These are phyloP conservation scores for Pseudococcus viburni DNA, from an alignment of 2,888 invertebrate genomes.

Conservation along the genomic window DNA sequence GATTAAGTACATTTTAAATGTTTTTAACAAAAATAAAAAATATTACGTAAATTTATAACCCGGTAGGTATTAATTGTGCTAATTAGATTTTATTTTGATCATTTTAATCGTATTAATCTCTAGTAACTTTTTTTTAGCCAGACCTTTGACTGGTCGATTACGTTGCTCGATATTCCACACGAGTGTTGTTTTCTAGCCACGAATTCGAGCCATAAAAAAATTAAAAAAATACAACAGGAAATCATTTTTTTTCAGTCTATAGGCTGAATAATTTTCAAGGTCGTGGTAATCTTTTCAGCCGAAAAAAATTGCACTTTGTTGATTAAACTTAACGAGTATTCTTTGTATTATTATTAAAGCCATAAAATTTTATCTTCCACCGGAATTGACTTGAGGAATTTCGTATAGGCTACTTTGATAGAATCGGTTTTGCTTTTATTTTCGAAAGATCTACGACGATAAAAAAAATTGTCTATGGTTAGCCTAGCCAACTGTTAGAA, in stretches of 20 bases:
- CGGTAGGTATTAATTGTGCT: not conserved
- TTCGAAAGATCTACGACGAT: not conserved
- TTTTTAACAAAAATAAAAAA: not conserved
- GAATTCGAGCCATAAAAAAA: not conserved
- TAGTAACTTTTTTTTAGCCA: not conserved
- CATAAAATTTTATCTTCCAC: not conserved
- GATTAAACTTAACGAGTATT: not conserved
- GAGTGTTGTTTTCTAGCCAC: not conserved
- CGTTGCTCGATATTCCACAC: not conserved
- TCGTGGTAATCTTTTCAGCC: not conserved
- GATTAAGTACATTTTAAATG: not conserved
- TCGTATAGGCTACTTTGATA: not conserved
- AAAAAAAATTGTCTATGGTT: not conserved
- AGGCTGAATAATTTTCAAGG: conserved; percentile 21
- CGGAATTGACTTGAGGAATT: not conserved
- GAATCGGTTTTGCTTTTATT: not conserved
- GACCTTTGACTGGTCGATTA: not conserved
- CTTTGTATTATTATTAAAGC: not conserved
- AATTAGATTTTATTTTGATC: conserved; percentile 1
- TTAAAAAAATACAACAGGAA: not conserved
- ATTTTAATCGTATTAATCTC: not conserved
- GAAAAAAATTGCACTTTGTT: not conserved
- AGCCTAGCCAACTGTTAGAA: not conserved
- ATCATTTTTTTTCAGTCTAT: not conserved
- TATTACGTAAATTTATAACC: too few species aligned